These are phyloP conservation scores for Pan paniscus DNA, from an alignment of 2,113 vertebrate genomes.

Conservation along the genomic window DNA sequence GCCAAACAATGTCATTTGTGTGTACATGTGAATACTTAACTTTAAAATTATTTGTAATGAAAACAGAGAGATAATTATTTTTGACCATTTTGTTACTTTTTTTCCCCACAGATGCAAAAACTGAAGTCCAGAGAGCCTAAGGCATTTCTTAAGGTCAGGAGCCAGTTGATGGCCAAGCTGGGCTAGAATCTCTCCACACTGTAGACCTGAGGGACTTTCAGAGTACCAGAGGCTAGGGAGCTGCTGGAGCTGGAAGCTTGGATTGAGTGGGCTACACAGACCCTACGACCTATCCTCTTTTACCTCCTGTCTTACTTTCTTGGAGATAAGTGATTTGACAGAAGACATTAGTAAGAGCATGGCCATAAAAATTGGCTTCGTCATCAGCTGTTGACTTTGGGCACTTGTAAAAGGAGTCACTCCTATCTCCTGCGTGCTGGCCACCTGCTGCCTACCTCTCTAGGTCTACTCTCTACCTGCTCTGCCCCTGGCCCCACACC, in stretches of 20 bases:
- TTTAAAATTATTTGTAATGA: constrained; percentile 12
- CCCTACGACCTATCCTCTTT: fast-evolving
- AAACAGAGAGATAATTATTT: neutral
- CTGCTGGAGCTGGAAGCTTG: neutral
- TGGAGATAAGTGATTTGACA: neutral
- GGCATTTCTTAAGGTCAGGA: constrained; percentile 18
- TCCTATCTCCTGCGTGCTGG: neutral
- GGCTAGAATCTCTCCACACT: neutral
- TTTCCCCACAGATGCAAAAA: neutral
- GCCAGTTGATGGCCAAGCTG: neutral
- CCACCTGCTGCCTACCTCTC: neutral
- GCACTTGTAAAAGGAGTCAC: neutral
- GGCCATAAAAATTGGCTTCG: neutral
- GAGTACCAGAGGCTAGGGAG: neutral
- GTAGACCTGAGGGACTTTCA: neutral
- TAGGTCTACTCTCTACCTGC: neutral
- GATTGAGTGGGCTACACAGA: neutral
- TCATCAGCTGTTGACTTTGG: neutral
- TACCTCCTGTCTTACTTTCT: neutral
- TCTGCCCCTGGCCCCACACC: neutral
- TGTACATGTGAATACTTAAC: neutral
- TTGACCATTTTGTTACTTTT: too few species aligned
- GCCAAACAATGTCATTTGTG: neutral
- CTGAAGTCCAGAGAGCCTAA: constrained; percentile 14
- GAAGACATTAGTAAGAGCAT: neutral